Evolutionary conservation across 37 sponge, comb jelly and placozoan species (phyloP).

Genomic region (Petrosia ficiformis): DNA sequence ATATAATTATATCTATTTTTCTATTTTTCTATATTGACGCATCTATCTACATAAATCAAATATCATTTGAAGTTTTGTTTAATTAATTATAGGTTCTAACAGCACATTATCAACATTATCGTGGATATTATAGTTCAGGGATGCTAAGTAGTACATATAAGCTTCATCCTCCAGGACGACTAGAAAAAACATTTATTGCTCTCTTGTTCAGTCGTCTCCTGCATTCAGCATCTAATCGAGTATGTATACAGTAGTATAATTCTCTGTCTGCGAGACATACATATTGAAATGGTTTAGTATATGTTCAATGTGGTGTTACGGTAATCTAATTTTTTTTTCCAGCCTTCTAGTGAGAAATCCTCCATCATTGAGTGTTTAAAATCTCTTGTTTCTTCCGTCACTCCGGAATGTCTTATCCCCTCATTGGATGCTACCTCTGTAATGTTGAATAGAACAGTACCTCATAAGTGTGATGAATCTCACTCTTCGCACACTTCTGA

Average conservation of each 20-base stretch:
- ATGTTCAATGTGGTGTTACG: not conserved
- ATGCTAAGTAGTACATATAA: not conserved
- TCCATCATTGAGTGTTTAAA: slow-evolving; percentile 27
- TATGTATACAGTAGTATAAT: too few species aligned
- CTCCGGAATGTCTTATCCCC: slow-evolving; percentile 43
- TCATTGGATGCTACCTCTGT: not conserved
- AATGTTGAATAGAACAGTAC: not conserved
- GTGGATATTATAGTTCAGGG: not conserved
- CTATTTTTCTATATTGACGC: too few species aligned
- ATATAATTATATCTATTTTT: too few species aligned
- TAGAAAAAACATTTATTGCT: not conserved
- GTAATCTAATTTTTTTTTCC: not conserved
- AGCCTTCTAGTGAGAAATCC: not conserved
- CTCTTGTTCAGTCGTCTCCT: not conserved
- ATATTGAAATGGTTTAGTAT: not conserved
- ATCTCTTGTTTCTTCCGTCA: slow-evolving; percentile 31
- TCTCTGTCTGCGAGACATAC: too few species aligned
- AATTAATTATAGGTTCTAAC: not conserved
- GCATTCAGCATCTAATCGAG: not conserved
- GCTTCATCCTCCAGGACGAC: not conserved
- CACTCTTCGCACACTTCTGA: too few species aligned
- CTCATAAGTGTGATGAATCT: too few species aligned
- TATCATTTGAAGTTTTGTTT: not conserved
- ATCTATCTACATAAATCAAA: too few species aligned
- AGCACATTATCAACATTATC: not conserved